A percentile compares a stretch with the other conserved stretches of the same genome.
phyloP scores from a whole-genome alignment of 2,888 invertebrate genomes.

The Calliopum simillimum region DNA sequence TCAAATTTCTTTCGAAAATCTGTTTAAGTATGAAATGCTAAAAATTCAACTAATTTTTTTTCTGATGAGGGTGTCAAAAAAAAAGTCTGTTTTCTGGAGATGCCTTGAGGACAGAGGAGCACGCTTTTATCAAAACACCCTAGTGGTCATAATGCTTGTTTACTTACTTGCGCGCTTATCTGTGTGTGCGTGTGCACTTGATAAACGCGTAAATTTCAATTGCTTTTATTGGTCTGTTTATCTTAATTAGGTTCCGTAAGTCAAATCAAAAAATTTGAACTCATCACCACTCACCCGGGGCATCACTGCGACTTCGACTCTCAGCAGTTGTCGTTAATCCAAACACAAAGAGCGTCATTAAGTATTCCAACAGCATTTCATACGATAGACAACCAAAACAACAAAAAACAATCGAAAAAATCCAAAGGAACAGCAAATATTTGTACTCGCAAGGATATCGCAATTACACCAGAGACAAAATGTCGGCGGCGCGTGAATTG shows the following conservation, averaged over 20 bases:
- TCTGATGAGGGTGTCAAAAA: too few species aligned
- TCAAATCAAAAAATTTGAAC: neutral
- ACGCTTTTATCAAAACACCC: too few species aligned
- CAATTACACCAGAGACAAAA: slow-evolving; percentile 7
- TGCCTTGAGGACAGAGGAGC: too few species aligned
- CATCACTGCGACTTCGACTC: slow-evolving; percentile 53
- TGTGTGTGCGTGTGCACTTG: too few species aligned
- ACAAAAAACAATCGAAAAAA: slow-evolving; percentile 23
- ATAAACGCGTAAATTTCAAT: too few species aligned
- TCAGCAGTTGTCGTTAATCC: slow-evolving; percentile 64
- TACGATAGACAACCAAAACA: slow-evolving; percentile 39
- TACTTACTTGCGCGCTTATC: too few species aligned
- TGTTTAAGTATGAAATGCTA: too few species aligned
- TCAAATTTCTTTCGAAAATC: too few species aligned
- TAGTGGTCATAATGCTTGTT: too few species aligned
- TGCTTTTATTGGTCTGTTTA: too few species aligned
- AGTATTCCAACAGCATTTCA: slow-evolving; percentile 68
- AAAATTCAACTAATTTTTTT: too few species aligned
- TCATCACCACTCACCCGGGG: slow-evolving; percentile 54
- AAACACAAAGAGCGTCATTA: slow-evolving; percentile 65
- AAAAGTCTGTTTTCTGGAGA: too few species aligned
- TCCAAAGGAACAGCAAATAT: slow-evolving; percentile 13
- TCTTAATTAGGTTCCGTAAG: neutral
- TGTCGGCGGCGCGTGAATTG: neutral
- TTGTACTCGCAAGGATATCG: slow-evolving; percentile 24